A percentile compares a stretch with the other conserved stretches of the same genome.
Conservation (phyloP, 2,888 invertebrate species). For the Pristionchus mayeri region DNA sequence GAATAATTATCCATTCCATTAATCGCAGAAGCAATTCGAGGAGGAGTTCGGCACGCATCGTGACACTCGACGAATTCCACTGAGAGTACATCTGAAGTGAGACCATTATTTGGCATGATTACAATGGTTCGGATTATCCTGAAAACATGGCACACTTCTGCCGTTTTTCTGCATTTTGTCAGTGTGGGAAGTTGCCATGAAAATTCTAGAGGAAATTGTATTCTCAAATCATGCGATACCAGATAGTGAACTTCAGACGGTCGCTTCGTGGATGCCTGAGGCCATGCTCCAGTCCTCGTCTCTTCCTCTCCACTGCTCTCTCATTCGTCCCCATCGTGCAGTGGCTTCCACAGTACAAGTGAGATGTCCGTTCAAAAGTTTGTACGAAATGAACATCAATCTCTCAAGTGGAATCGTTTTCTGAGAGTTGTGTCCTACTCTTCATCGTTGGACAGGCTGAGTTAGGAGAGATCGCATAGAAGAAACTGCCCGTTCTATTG, state of each 20-base stretch:
- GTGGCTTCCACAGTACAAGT: conserved; percentile 46
- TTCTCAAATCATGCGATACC: no score
- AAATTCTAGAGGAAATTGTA: no score
- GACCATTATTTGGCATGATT: background rate
- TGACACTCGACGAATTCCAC: background rate
- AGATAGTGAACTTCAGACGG: background rate
- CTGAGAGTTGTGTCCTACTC: no score
- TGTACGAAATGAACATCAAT: no score
- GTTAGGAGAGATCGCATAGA: no score
- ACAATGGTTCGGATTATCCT: background rate
- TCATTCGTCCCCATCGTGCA: conserved; percentile 42
- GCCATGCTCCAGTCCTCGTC: background rate
- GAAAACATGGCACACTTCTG: no score
- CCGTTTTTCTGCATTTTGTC: no score
- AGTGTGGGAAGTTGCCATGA: no score
- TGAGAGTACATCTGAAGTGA: conserved; percentile 34
- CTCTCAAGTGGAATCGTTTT: no score
- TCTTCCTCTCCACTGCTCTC: background rate
- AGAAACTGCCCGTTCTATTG: no score
- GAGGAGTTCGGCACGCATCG: conserved; percentile 24
- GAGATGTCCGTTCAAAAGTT: no score
- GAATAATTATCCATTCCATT: background rate
- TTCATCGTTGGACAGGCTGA: no score
- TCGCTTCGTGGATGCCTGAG: background rate
- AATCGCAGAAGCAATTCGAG: conserved; percentile 50